Evolutionary conservation across 2,888 invertebrate genomes (phyloP).

Genomic region (Amiota minor): DNA sequence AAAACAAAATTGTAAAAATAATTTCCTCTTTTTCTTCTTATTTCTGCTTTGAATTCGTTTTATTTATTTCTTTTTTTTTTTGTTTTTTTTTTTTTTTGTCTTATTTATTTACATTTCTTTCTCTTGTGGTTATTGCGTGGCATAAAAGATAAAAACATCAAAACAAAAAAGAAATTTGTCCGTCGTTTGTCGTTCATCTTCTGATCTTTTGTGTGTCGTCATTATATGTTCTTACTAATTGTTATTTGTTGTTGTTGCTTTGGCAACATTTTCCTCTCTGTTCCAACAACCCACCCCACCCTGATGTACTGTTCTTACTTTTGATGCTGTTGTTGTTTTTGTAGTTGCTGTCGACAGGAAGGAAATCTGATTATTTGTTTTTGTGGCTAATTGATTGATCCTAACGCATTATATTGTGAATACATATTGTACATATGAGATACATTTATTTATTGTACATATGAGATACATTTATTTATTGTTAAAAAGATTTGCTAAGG

Average conservation of each 20-base stretch:
- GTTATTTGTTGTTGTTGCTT: conserved; percentile 5
- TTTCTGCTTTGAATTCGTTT: background rate
- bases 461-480: conserved; percentile 11
- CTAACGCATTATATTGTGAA: background rate
- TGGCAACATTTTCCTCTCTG: background rate
- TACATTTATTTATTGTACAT: background rate
- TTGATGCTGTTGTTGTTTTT: conserved; percentile 12
- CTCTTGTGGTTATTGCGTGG: background rate
- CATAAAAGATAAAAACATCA: background rate
- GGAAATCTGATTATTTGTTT: background rate
- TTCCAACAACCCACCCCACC: no score
- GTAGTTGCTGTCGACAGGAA: background rate
- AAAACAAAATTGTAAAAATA: background rate
- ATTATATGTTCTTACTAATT: conserved; percentile 20
- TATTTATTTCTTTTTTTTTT: background rate
- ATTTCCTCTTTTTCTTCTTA: background rate
- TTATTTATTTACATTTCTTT: background rate
- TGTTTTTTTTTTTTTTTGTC: conserved; percentile 14
- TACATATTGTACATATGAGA: conserved; percentile 4
- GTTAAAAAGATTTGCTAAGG: no score
- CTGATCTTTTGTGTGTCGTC: conserved; percentile 5
- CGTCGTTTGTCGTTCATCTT: conserved; percentile 7
- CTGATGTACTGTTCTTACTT: background rate
- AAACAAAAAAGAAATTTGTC: background rate
- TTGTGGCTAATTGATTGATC: conserved; percentile 26